Percentiles rank a stretch among this genome's conserved stretches.
phyloP scores from a whole-genome alignment of 2,113 vertebrate species.

The Triplophysa siluroides region DNA sequence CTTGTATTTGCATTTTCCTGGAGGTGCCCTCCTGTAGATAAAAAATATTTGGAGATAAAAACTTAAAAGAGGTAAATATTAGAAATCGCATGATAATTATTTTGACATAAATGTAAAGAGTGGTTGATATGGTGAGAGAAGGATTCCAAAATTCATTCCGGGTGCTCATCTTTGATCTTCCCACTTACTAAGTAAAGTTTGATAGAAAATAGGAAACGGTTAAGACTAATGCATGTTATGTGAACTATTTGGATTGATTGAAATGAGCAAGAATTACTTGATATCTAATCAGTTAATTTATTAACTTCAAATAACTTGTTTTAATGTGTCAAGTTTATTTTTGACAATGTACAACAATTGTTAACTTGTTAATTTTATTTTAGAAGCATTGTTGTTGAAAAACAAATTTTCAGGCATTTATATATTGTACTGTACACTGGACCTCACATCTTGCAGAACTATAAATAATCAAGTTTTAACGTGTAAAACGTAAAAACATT shows the following conservation, averaged over 20 bases:
- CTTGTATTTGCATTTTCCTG: slow-evolving; percentile 81
- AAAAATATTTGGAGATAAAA: not conserved
- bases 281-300: too few relatives aligned
- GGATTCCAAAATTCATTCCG: too few relatives aligned
- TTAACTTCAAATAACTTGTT: too few relatives aligned
- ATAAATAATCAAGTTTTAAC: not conserved
- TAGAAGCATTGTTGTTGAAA: not conserved
- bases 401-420: not conserved
- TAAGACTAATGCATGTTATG: slow-evolving; percentile 24
- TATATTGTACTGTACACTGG: too few relatives aligned
- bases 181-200: too few relatives aligned
- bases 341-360: not conserved
- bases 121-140: too few relatives aligned
- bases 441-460: not conserved
- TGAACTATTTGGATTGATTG: too few relatives aligned
- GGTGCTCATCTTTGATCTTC: too few relatives aligned
- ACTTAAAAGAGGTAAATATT: not conserved
- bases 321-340: not conserved
- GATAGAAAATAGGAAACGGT: slow-evolving; percentile 26
- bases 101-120: not conserved
- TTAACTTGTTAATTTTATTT: not conserved
- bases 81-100: not conserved
- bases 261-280: too few relatives aligned
- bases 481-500: not conserved
- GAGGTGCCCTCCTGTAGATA: slow-evolving; percentile 78